Evolutionary conservation across 2,797 vertebrate genomes (phyloP), one percentile per base, ranked within the genome.

Genomic region (Mus spretus): DNA sequence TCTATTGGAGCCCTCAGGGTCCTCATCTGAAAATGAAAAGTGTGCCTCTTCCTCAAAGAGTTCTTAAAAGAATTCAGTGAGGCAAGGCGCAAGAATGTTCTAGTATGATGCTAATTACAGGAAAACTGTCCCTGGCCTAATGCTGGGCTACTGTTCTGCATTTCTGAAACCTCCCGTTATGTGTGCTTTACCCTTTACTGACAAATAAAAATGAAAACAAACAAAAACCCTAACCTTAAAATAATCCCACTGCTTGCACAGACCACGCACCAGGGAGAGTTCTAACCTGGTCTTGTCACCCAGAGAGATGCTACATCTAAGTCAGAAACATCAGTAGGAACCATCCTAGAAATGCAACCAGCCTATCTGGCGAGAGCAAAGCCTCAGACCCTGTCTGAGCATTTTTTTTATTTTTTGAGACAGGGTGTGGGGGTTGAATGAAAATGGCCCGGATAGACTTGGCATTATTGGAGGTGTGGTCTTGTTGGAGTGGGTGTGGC

Each of bases 131-230:
- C 31, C 79, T 47, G 24, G 77, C 24, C 86, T 79, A 79, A 53
- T 2, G 13, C 3, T 83, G 50, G 63, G n/a, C 61, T 70, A 85
- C 40, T 83, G 67, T 89, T 77, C 31, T 79, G 37, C 37, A 34
- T 47, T 57, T 93, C 83, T 87, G 90, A 75, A 70, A 65, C 50
- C 50, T 97, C 88, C 65, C 47, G 1, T 37, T 61, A 79, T 94
- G 77, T 17, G 4, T 34, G 34, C 75, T 89, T 92, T 88, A 89
- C 44, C 24, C 28, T 91, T 28, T 53, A 47, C 87, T 17, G 34
- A 72, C 70, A 86, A 93, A 88, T 57, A 75, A 75, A 50, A 8
- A 31, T 10, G 28, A 11, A 57, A 81, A 37, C 13, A 28, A 82
- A 63, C 3, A 57, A 81, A 83, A 57, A 34, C 7, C 82, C 77